Evolutionary conservation across 1,140 invertebrate genomes (phyloP).

Genomic region (Heliconius nattereri): DNA sequence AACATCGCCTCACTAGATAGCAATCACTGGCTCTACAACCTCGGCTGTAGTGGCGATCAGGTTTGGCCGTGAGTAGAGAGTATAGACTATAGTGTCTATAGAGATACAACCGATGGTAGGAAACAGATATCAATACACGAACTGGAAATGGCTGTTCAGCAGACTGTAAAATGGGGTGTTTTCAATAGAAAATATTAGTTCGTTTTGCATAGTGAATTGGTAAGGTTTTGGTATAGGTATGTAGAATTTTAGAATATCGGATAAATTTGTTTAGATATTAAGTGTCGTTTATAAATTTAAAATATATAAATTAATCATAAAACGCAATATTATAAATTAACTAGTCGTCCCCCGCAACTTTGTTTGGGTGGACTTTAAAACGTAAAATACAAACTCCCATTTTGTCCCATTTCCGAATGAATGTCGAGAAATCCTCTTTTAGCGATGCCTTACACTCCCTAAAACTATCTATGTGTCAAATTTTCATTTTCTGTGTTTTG

Average conservation of each 20-base stretch:
- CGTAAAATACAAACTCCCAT: no score
- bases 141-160: conserved; percentile 2
- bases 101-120: background rate
- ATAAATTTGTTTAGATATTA: no score
- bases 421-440: no score
- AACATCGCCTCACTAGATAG: conserved; percentile 12
- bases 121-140: conserved; percentile 8
- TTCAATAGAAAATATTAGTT: conserved; percentile 7
- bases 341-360: no score
- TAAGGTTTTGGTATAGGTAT: background rate
- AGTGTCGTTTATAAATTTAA: no score
- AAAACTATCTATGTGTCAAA: no score
- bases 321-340: no score
- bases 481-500: no score
- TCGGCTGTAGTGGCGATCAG: conserved; percentile 1
- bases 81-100: background rate
- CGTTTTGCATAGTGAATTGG: background rate
- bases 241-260: background rate
- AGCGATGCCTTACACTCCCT: no score
- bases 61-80: background rate
- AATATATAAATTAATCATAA: no score
- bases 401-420: no score
- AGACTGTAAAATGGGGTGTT: conserved; percentile 1
- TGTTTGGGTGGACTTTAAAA: no score
- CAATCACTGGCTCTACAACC: background rate